Evolutionary conservation across 2,888 invertebrate genomes (phyloP).

Genomic region (Hirtodrosophila trivittata): DNA sequence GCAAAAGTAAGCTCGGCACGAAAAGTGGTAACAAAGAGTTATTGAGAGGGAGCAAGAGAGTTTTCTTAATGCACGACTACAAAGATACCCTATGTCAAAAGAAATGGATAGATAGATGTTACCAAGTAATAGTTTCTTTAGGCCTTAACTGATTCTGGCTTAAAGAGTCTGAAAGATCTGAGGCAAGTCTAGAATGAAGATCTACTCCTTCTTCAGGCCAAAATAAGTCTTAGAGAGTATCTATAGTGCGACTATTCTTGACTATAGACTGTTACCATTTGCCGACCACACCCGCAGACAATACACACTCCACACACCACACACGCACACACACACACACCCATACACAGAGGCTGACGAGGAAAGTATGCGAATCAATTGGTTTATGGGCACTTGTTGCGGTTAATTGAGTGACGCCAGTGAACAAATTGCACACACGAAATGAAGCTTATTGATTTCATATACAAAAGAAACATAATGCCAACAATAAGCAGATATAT

Average conservation of each 20-base stretch:
- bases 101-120: too few relatives aligned
- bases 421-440: constrained; percentile 54
- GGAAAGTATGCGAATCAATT: constrained; percentile 62
- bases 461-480: constrained; percentile 37
- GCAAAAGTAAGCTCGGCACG: constrained; percentile 62
- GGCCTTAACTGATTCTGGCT: too few relatives aligned
- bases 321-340: too few relatives aligned
- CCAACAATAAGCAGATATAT: constrained; percentile 9
- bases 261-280: not conserved
- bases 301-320: too few relatives aligned
- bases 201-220: not conserved
- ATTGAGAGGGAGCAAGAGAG: too few relatives aligned
- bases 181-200: too few relatives aligned
- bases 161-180: too few relatives aligned
- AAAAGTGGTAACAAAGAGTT: constrained; percentile 18
- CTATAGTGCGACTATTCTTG: not conserved
- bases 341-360: constrained; percentile 37
- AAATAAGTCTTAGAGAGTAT: too few relatives aligned
- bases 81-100: constrained; percentile 18
- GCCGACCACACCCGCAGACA: constrained; percentile 66
- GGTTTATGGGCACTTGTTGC: constrained; percentile 71
- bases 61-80: not conserved
- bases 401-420: constrained; percentile 68
- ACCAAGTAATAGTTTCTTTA: too few relatives aligned
- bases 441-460: constrained; percentile 62